phyloP scores from a whole-genome alignment of 2,797 vertebrate species.

The Pangasius sanitwongsei region DNA sequence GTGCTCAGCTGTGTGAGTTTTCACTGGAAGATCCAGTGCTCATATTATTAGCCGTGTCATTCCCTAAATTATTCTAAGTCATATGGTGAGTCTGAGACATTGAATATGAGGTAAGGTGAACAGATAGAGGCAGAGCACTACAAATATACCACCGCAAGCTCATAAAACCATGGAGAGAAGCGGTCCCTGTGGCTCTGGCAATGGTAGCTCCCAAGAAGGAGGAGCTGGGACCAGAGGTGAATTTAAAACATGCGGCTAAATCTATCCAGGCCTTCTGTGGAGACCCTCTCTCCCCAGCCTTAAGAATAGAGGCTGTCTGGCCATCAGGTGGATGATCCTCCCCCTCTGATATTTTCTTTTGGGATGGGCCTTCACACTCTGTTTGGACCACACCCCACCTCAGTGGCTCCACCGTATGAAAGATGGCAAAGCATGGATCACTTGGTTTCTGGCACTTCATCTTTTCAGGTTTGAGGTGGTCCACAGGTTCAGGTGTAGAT shows the following conservation, averaged over 20 bases:
- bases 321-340: neutral
- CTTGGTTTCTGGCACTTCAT: neutral
- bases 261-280: neutral
- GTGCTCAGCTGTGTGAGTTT: neutral
- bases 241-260: neutral
- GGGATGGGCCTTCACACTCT: neutral
- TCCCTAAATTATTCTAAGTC: neutral
- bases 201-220: neutral
- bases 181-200: neutral
- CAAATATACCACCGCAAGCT: neutral
- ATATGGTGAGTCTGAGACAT: neutral
- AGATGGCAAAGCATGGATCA: neutral
- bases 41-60: neutral
- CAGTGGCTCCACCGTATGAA: neutral
- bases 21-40: neutral
- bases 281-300: neutral
- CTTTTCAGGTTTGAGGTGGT: neutral
- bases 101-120: neutral
- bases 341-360: neutral
- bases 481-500: neutral
- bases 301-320: neutral
- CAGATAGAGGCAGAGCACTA: neutral
- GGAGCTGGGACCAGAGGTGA: neutral
- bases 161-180: neutral
- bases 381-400: neutral